Evolutionary conservation across 2,888 invertebrate genomes (phyloP), one percentile per base, ranked within the genome.

Genomic region (Polymixis lichenea): DNA sequence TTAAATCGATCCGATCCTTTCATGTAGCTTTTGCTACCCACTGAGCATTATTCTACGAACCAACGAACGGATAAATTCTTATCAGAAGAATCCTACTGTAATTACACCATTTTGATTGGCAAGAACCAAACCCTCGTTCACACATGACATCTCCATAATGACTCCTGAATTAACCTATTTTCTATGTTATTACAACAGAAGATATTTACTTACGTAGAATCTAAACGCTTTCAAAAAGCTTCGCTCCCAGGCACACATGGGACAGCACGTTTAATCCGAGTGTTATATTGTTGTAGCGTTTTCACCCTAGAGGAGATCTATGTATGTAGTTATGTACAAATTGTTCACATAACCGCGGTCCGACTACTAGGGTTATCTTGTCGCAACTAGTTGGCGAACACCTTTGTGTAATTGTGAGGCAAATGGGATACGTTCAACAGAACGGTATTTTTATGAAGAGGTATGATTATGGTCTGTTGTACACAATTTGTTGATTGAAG

Each of bases 261-360:
- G 56, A 56, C 60, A n/a, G n/a, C 56, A 56, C 11, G 32, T 66
- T 62, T 73, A 86, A 79, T 83, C 75, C 65, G 22, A 72, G 53
- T 73, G 73, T 71, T 86, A 86, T 83, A 87, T 86, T 78, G 88
- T 86, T 74, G 77, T 77, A 77, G 49, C 60, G 13, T 22, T 69
- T 69, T 71, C 61, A n/a, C 64, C 46, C 65, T 69, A 58, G 73
- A 66, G 46, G n/a, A 28, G 32, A 77, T 49, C 53, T 72, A 75
- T 65, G 62, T 46, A 51, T 53, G 25, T 67, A 32, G 28, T 78
- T 80, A 64, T 72, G 55, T 75, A 75, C 72, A 79, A 75, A 58
- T 77, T 55, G 74, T 78, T 66, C 38, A 67, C 70, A 71, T 70
- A 72, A 64, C 71, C 67, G 38, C 64, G 46, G 51, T 66, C 68